Conservation (phyloP, 2,888 invertebrate species). For the Hemithea aestivaria region DNA sequence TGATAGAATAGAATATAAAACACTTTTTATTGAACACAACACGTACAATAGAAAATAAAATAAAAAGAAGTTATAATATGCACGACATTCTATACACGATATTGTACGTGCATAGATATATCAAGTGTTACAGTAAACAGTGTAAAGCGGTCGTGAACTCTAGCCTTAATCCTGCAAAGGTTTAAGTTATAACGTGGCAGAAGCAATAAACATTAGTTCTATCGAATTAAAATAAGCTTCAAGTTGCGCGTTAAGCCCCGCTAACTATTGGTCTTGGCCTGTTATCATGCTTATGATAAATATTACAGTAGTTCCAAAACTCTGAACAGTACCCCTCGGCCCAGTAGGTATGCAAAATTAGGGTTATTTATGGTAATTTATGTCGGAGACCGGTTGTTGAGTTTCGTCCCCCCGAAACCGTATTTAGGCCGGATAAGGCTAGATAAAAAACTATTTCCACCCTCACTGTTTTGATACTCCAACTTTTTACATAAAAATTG, state of each 20-base stretch:
- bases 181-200: no score
- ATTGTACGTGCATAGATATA: no score
- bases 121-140: no score
- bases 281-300: conserved; percentile 9
- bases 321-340: conserved; percentile 5
- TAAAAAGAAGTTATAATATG: no score
- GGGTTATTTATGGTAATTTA: conserved; percentile 59
- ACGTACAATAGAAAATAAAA: no score
- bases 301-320: conserved; percentile 10
- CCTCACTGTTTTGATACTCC: conserved; percentile 19
- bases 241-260: background rate
- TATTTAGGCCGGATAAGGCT: conserved; percentile 37
- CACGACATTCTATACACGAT: no score
- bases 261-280: background rate
- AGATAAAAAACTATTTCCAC: conserved; percentile 24
- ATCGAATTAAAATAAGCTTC: background rate
- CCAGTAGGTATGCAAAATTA: conserved; percentile 36
- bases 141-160: no score
- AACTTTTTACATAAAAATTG: conserved; percentile 27
- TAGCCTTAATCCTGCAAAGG: no score
- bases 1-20: no score
- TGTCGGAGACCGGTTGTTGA: conserved; percentile 50
- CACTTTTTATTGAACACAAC: no score
- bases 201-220: background rate
- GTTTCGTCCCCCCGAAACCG: conserved; percentile 33